Evolutionary conservation across 2,113 vertebrate genomes (phyloP).

Genomic region (Xenus cinereus): DNA sequence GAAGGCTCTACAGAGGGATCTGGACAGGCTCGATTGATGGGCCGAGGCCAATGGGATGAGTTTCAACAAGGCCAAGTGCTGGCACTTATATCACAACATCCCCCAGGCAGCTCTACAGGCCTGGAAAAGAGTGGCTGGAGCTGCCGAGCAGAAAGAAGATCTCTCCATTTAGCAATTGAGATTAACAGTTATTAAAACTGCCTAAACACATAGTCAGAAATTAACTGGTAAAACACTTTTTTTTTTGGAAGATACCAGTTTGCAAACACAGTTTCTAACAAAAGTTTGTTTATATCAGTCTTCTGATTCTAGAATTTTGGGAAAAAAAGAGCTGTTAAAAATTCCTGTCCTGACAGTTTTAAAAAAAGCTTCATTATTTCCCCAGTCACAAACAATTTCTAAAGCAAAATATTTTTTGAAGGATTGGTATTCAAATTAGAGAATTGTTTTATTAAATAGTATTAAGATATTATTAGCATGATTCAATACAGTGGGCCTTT

Average conservation of each 20-base stretch:
- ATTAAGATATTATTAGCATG: not conserved
- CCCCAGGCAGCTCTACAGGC: too few relatives aligned
- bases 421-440: not conserved
- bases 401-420: not conserved
- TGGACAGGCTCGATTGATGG: not conserved
- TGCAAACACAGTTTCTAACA: not conserved
- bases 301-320: not conserved
- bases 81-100: too few relatives aligned
- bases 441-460: not conserved
- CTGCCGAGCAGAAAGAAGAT: not conserved
- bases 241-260: not conserved
- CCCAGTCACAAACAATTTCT: not conserved
- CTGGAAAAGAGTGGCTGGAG: too few relatives aligned
- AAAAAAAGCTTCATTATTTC: not conserved
- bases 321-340: not conserved
- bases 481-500: not conserved
- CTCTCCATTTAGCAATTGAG: not conserved
- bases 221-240: not conserved
- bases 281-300: not conserved
- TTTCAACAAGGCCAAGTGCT: too few relatives aligned
- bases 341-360: not conserved
- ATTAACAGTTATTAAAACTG: not conserved
- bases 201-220: not conserved
- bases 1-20: not conserved
- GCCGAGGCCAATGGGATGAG: too few relatives aligned